Evolutionary conservation across 1,140 invertebrate species (phyloP).

Genomic region (Cardiocondyla obscurior): DNA sequence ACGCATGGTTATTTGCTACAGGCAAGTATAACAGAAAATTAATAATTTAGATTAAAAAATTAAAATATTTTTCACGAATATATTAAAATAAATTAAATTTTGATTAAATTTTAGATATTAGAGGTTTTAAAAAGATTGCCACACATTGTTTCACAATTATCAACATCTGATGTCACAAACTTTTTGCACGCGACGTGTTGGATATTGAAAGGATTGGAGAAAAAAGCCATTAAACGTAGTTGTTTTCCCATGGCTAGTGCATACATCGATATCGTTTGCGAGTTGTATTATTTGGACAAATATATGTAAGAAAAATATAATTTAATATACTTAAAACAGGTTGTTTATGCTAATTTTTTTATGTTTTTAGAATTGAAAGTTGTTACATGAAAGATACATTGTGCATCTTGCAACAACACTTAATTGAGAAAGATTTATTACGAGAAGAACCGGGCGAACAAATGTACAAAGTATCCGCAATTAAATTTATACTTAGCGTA

Average conservation of each 20-base stretch:
- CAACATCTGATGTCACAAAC: conserved; percentile 9
- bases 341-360: neutral
- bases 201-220: conserved; percentile 70
- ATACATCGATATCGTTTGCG: conserved; percentile 66
- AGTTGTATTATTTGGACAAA: conserved; percentile 62
- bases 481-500: conserved; percentile 66
- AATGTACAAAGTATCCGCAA: conserved; percentile 69
- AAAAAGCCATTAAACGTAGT: conserved; percentile 38
- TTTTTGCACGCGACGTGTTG: conserved; percentile 35
- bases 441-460: conserved; percentile 70
- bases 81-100: conserved; percentile 24
- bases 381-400: conserved; percentile 36
- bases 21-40: conserved; percentile 57
- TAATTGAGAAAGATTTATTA: conserved; percentile 54
- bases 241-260: conserved; percentile 71
- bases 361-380: conserved; percentile 31
- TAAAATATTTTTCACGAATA: neutral
- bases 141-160: conserved; percentile 15
- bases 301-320: conserved; percentile 51
- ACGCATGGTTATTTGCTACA: conserved; percentile 82
- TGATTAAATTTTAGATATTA: conserved; percentile 66
- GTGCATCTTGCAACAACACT: conserved; percentile 54
- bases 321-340: neutral
- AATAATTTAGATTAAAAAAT: neutral
- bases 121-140: conserved; percentile 68